Conservation (phyloP, 2,797 vertebrate genomes). For the Pipistrellus pipistrellus region DNA sequence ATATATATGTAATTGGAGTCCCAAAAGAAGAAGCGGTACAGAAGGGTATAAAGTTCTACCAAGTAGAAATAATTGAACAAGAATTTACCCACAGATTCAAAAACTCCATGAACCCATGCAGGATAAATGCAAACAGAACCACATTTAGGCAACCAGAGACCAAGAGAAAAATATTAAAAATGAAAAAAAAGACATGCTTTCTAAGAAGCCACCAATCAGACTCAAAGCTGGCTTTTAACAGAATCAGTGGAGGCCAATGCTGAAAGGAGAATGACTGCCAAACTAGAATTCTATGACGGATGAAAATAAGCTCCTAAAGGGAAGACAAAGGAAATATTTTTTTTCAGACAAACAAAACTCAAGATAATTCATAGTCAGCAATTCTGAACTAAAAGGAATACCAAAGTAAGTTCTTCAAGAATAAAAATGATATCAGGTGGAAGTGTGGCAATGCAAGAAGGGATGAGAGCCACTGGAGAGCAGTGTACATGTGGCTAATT, state of each 20-base stretch:
- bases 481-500: not conserved
- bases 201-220: not conserved
- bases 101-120: not conserved
- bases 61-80: not conserved
- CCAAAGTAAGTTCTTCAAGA: not conserved
- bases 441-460: not conserved
- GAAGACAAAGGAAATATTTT: not conserved
- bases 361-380: not conserved
- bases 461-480: not conserved
- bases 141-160: not conserved
- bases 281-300: not conserved
- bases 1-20: not conserved
- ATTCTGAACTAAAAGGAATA: constrained; percentile 14
- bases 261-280: not conserved
- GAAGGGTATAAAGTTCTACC: not conserved
- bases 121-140: not conserved
- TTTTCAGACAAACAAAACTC: constrained; percentile 7
- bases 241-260: not conserved
- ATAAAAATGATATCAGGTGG: not conserved
- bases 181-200: not conserved
- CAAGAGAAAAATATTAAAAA: not conserved
- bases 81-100: not conserved
- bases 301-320: not conserved
- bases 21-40: not conserved
- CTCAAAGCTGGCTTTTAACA: not conserved